A percentile compares a stretch with the other conserved stretches of the same genome.
These are phyloP conservation scores for Formica exsecta DNA, from an alignment of 1,140 invertebrate species.

Conservation along the genomic window DNA sequence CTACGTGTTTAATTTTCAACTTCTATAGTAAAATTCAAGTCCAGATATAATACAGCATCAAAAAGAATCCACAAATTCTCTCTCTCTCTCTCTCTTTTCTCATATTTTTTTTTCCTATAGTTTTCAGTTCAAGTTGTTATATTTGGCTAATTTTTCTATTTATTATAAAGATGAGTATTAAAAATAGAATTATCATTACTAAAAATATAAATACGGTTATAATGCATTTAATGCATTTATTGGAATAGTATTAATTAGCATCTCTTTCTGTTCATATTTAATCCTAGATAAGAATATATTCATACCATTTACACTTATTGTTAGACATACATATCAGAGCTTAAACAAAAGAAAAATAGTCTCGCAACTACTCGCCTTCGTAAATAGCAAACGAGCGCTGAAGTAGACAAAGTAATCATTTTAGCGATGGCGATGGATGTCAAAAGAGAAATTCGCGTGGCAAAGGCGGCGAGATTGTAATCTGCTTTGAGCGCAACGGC, in stretches of 20 bases:
- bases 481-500: constrained; percentile 36
- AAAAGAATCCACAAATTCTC: not conserved
- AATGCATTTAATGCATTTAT: not conserved
- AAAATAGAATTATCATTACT: not conserved
- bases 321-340: not conserved
- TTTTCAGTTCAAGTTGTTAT: not conserved
- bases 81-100: not conserved
- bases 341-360: constrained; percentile 4
- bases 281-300: not conserved
- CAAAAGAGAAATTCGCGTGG: constrained; percentile 14
- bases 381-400: not conserved
- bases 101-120: not conserved
- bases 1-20: constrained; percentile 7
- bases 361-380: not conserved
- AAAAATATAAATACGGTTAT: not conserved
- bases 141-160: not conserved
- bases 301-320: not conserved
- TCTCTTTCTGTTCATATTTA: not conserved
- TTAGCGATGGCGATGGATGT: not conserved
- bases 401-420: not conserved
- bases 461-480: constrained; percentile 13
- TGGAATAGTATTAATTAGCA: not conserved
- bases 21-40: not conserved
- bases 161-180: not conserved
- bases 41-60: not conserved